Conservation (phyloP, 1,140 invertebrate genomes). For the Halesus radiatus region DNA sequence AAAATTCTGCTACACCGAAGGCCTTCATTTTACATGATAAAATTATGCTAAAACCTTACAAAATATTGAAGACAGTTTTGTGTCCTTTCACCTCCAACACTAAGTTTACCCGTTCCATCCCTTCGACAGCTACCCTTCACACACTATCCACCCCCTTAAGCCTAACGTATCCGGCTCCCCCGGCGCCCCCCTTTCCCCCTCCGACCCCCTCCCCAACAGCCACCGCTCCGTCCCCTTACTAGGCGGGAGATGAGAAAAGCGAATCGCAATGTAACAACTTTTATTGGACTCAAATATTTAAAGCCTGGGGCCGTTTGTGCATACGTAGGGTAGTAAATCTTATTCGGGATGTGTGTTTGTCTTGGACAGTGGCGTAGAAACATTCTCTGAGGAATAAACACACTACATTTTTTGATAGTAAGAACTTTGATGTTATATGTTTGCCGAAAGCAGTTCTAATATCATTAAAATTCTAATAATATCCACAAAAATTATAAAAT, state of each 20-base stretch:
- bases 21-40: too few species aligned
- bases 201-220: not conserved
- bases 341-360: constrained; percentile 56
- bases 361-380: constrained; percentile 41
- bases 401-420: too few species aligned
- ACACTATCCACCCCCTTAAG: constrained; percentile 19
- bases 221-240: constrained; percentile 1
- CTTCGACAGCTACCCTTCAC: not conserved
- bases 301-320: constrained; percentile 57
- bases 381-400: too few species aligned
- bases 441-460: too few species aligned
- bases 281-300: constrained; percentile 59
- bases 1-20: too few species aligned
- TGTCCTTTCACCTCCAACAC: not conserved
- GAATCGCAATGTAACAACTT: constrained; percentile 58
- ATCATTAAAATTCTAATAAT: too few species aligned
- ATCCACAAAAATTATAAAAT: too few species aligned
- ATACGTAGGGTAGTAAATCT: constrained; percentile 58
- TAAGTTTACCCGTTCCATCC: not conserved
- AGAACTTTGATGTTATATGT: too few species aligned
- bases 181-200: not conserved
- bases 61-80: too few species aligned
- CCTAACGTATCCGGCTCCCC: constrained; percentile 35
- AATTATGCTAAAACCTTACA: too few species aligned
- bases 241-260: constrained; percentile 52